These are phyloP conservation scores for Vespertilio murinus DNA, from an alignment of 2,797 vertebrate genomes.

Conservation along the genomic window DNA sequence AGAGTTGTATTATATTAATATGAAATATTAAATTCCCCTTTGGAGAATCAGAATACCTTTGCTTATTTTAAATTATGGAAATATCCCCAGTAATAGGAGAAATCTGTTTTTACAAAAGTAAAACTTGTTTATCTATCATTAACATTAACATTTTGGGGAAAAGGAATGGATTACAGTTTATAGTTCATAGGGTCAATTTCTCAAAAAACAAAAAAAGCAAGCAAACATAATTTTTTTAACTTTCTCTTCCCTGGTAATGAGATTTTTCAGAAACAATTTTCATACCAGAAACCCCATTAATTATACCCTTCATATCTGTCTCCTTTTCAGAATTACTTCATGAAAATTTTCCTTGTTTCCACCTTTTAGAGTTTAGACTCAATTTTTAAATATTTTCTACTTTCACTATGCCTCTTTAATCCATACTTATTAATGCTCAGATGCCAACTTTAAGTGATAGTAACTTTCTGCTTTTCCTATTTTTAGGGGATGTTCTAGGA, in stretches of 20 bases:
- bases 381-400: conserved; percentile 12
- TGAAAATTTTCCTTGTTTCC: background rate
- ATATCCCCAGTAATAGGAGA: background rate
- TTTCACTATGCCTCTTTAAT: background rate
- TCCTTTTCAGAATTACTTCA: conserved; percentile 9
- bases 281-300: background rate
- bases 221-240: background rate
- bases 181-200: background rate
- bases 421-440: background rate
- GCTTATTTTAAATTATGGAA: background rate
- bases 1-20: background rate
- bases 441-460: background rate
- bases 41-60: background rate
- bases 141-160: background rate
- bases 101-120: background rate
- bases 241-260: background rate
- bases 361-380: background rate
- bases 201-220: background rate
- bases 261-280: conserved; percentile 28
- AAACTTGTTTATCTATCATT: background rate
- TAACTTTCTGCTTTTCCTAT: background rate
- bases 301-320: background rate
- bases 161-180: background rate
- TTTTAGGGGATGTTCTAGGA: conserved; percentile 92
- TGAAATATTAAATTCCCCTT: background rate